These are phyloP conservation scores for Caenorhabditis afra DNA, from an alignment of 2,888 invertebrate genomes.

Conservation along the genomic window DNA sequence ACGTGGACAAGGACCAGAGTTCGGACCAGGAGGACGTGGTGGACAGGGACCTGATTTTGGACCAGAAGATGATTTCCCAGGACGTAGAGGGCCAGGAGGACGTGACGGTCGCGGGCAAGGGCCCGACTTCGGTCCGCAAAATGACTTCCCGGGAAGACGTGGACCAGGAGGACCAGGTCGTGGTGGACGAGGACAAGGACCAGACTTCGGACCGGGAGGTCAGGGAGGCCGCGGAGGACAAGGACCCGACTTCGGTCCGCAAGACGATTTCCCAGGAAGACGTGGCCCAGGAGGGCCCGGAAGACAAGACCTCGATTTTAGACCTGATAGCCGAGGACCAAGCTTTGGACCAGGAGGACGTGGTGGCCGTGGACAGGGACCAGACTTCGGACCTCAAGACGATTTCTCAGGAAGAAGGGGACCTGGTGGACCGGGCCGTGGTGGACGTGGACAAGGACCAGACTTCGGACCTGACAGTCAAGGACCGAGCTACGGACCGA, in stretches of 20 bases:
- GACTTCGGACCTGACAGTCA: slow-evolving; percentile 26
- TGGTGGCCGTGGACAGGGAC: slow-evolving; percentile 23
- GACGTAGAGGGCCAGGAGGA: slow-evolving; percentile 1
- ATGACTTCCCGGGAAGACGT: slow-evolving; percentile 17
- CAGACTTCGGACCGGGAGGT: slow-evolving; percentile 14
- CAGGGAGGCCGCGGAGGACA: slow-evolving; percentile 6
- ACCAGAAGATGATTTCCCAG: slow-evolving; percentile 13
- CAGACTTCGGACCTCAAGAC: slow-evolving; percentile 38
- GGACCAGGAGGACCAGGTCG: slow-evolving; percentile 18
- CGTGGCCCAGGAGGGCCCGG: slow-evolving; percentile 31
- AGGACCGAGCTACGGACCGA: not conserved
- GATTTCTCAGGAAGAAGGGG: slow-evolving; percentile 33
- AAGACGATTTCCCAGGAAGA: slow-evolving; percentile 2
- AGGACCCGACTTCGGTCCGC: not conserved
- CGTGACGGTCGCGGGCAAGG: not conserved
- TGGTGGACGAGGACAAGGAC: slow-evolving; percentile 2
- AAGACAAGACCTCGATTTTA: slow-evolving; percentile 17
- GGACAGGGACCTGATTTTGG: slow-evolving; percentile 9
- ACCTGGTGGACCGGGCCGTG: slow-evolving; percentile 20
- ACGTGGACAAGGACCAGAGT: slow-evolving; percentile 9
- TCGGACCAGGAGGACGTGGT: slow-evolving; percentile 21
- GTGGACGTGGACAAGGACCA: slow-evolving; percentile 21
- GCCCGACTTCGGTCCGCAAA: slow-evolving; percentile 14
- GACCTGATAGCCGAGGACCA: not conserved
- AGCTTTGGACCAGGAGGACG: slow-evolving; percentile 21